Percentiles rank a stretch among this genome's conserved stretches.
Conservation (phyloP, 2,113 vertebrate genomes). For the Pelobates fuscus region DNA sequence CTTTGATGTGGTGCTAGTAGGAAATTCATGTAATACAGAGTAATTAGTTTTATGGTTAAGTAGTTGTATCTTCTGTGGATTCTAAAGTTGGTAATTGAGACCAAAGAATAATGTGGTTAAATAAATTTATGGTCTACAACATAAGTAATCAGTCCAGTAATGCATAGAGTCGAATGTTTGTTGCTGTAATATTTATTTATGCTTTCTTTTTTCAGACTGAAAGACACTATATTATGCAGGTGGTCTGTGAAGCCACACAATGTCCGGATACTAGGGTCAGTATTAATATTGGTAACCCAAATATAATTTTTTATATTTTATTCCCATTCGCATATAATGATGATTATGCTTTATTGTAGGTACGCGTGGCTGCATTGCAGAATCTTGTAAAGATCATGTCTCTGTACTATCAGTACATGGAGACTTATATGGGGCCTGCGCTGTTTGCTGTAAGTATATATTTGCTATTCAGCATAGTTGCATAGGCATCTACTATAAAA, state of each 20-base stretch:
- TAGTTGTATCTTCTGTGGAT: no score
- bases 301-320: background rate
- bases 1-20: no score
- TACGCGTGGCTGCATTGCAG: slow-evolving; percentile 94
- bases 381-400: slow-evolving; percentile 99
- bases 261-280: slow-evolving; percentile 96
- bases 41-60: no score
- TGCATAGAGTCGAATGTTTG: no score
- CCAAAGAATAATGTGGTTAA: no score
- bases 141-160: no score
- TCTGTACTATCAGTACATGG: slow-evolving; percentile 98
- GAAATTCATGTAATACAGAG: no score
- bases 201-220: slow-evolving; percentile 76
- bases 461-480: background rate
- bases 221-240: slow-evolving; percentile 99
- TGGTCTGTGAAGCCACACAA: slow-evolving; percentile 97
- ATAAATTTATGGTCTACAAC: no score
- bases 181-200: no score
- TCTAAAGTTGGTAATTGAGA: no score
- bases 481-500: background rate
- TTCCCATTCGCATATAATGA: background rate
- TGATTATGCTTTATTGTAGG: slow-evolving; percentile 66
- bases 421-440: slow-evolving; percentile 97
- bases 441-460: slow-evolving; percentile 91
- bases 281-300: slow-evolving; percentile 18